Conservation (phyloP, 2,888 invertebrate genomes). For the Busseola fusca region DNA sequence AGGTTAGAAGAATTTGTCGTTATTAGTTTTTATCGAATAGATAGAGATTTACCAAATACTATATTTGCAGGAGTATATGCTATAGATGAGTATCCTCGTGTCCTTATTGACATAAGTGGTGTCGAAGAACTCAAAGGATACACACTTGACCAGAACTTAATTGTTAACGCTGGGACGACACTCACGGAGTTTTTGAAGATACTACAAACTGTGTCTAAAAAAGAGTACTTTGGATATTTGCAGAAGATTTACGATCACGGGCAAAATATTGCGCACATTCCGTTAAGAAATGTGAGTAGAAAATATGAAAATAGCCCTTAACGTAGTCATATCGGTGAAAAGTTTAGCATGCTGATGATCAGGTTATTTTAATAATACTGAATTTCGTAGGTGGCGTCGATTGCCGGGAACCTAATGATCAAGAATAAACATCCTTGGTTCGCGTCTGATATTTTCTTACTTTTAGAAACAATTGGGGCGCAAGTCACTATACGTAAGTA, state of each 20-base stretch:
- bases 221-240: slow-evolving; percentile 88
- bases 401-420: slow-evolving; percentile 92
- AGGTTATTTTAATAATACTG: neutral
- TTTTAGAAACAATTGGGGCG: slow-evolving; percentile 79
- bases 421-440: slow-evolving; percentile 91
- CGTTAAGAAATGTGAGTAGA: slow-evolving; percentile 91
- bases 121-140: slow-evolving; percentile 88
- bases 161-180: slow-evolving; percentile 88
- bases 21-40: neutral
- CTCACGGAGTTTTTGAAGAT: slow-evolving; percentile 86
- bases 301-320: neutral
- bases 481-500: slow-evolving; percentile 75
- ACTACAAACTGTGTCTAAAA: slow-evolving; percentile 69
- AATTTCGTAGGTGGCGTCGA: slow-evolving; percentile 88
- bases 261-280: slow-evolving; percentile 90
- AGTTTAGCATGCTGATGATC: neutral
- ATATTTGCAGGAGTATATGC: slow-evolving; percentile 79
- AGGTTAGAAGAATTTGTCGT: slow-evolving; percentile 81
- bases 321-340: neutral
- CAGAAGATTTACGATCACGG: slow-evolving; percentile 90
- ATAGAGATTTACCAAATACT: neutral
- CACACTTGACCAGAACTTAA: slow-evolving; percentile 76
- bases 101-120: slow-evolving; percentile 90
- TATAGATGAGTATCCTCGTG: slow-evolving; percentile 72
- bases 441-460: slow-evolving; percentile 91